Evolutionary conservation across 1,140 invertebrate species (phyloP).

Genomic region (Anoplolepis gracilipes): DNA sequence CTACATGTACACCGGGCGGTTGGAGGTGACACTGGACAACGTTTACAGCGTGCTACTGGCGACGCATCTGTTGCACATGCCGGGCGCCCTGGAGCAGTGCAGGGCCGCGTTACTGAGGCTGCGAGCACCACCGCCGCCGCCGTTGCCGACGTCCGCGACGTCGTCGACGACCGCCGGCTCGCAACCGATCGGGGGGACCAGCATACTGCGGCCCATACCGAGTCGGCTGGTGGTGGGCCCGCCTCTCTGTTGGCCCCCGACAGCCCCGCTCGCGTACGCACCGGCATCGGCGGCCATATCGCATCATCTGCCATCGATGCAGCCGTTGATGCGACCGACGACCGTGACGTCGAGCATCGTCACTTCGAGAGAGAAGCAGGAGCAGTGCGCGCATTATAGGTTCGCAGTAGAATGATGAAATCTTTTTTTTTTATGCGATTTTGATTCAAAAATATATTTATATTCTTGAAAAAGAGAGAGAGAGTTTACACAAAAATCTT

Average conservation of each 20-base stretch:
- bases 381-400: constrained; percentile 59
- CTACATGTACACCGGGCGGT: constrained; percentile 92
- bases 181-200: constrained; percentile 70
- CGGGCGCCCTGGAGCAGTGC: constrained; percentile 90
- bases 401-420: constrained; percentile 34
- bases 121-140: constrained; percentile 78
- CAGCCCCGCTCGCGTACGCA: constrained; percentile 63
- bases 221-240: constrained; percentile 80
- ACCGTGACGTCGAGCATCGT: constrained; percentile 69
- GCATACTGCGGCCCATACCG: constrained; percentile 81
- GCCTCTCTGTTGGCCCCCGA: constrained; percentile 81
- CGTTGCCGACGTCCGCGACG: constrained; percentile 72
- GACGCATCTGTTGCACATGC: constrained; percentile 92
- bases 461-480: too few relatives aligned
- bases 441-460: too few relatives aligned
- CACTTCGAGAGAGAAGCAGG: constrained; percentile 64
- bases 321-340: constrained; percentile 59
- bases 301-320: constrained; percentile 72
- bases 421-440: background rate
- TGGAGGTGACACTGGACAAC: constrained; percentile 90
- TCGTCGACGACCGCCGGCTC: constrained; percentile 58
- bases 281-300: constrained; percentile 69
- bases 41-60: constrained; percentile 91
- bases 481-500: too few relatives aligned
- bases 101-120: constrained; percentile 84